These are phyloP conservation scores for Drosophila erecta DNA, from an alignment of 1,140 invertebrate species.

Conservation along the genomic window DNA sequence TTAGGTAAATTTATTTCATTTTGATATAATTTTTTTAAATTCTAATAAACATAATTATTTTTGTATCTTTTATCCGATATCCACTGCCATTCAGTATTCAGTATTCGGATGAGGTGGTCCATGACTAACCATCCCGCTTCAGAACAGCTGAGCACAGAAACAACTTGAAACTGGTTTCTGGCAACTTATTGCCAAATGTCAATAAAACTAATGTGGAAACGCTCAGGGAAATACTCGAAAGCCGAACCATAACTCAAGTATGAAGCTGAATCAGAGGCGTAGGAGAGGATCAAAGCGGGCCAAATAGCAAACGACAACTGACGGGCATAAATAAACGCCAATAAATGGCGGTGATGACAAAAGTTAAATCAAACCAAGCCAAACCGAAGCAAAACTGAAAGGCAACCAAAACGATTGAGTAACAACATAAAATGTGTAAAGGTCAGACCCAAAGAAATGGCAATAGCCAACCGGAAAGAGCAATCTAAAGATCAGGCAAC, in stretches of 20 bases:
- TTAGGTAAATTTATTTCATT: too few relatives aligned
- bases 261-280: constrained; percentile 48
- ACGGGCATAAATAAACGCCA: constrained; percentile 71
- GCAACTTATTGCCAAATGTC: constrained; percentile 76
- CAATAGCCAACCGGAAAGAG: constrained; percentile 40
- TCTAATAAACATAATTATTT: neutral
- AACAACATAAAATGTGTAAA: constrained; percentile 74
- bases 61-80: constrained; percentile 13
- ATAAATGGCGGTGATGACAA: constrained; percentile 65
- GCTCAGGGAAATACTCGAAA: constrained; percentile 42
- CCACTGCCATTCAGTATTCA: constrained; percentile 15
- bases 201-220: constrained; percentile 74
- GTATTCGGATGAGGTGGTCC: constrained; percentile 64
- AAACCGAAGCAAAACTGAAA: neutral
- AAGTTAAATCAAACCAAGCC: constrained; percentile 52
- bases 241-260: constrained; percentile 27
- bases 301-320: constrained; percentile 34
- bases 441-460: constrained; percentile 61
- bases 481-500: constrained; percentile 12
- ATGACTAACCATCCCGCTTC: constrained; percentile 61
- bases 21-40: too few relatives aligned
- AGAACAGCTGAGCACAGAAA: constrained; percentile 69
- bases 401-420: constrained; percentile 65
- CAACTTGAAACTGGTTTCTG: constrained; percentile 60
- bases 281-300: constrained; percentile 50